Evolutionary conservation across 1,140 invertebrate species (phyloP), one percentile per base, ranked within the genome.

Genomic region (Rhyacophila brunnea): DNA sequence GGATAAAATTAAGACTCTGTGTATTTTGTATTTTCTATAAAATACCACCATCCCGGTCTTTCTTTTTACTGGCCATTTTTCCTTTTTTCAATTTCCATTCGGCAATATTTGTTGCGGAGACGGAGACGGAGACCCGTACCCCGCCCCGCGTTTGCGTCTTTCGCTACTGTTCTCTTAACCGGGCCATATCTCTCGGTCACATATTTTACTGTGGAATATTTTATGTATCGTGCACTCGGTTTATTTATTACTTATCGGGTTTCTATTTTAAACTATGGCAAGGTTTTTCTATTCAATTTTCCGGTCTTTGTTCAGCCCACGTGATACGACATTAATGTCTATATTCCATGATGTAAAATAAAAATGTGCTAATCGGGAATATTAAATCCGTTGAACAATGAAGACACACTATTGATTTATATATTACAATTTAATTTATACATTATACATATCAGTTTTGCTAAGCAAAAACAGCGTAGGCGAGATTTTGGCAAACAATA

Each of bases 241-340:
- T 58, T 64, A 64, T 64, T 64, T 64, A 64, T 64, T 64, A 54
- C 62, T 58, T 63, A 64, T 59, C 52, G 57, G 28, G 51, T 56
- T 60, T 36, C 46, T 52, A 64, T 60, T 59, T 58, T 58, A 51
- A 51, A 58, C 28, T 43, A 17, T 1, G 23, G 15, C 28, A 32
- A 42, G 20, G 20, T 55, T 55, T 55, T 45, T 54, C 40, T 54
- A n/a, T 28, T 40, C 38, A 15, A 5, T 13, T 13, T 15, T 40
- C 38, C 38, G 15, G 11, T 13, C 38, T n/a, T n/a, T 40, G 38
- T 40, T 40, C 38, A 3, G n/a, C 38, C 11, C 52, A 45, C 52
- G 42, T 43, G n/a, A 55, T 43, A 55, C 32, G n/a, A 32, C 17
- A 46, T 19, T 32, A 55, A 15, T 15, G 18, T 45, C 43, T 6